Conservation (phyloP, 2,113 vertebrate genomes). For the Phycodurus eques region DNA sequence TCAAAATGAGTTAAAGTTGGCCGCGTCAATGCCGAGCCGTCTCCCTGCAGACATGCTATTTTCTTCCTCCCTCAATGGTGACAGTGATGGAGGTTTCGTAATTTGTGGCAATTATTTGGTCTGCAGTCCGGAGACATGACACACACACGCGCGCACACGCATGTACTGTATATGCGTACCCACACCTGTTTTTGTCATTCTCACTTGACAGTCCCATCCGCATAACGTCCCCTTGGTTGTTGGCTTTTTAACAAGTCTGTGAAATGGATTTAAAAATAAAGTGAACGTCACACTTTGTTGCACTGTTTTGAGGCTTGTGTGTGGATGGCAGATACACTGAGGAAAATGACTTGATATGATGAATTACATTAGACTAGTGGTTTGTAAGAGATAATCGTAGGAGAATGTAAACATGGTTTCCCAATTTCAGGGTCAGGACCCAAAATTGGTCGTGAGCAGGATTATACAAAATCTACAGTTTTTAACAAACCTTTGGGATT, state of each 20-base stretch:
- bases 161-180: neutral
- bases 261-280: slow-evolving; percentile 47
- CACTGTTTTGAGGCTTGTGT: neutral
- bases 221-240: slow-evolving; percentile 36
- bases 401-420: slow-evolving; percentile 25
- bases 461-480: neutral
- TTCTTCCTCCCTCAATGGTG: slow-evolving; percentile 41
- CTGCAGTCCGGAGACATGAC: slow-evolving; percentile 62
- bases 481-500: neutral
- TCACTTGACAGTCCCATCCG: slow-evolving; percentile 57
- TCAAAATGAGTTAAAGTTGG: slow-evolving; percentile 75
- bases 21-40: slow-evolving; percentile 43
- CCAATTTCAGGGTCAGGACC: slow-evolving; percentile 4
- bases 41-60: slow-evolving; percentile 56
- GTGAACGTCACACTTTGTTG: slow-evolving; percentile 20
- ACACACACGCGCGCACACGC: slow-evolving; percentile 20
- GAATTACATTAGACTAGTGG: slow-evolving; percentile 10
- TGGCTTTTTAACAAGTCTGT: slow-evolving; percentile 17
- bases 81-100: slow-evolving; percentile 68
- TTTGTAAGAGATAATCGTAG: slow-evolving; percentile 17
- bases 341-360: slow-evolving; percentile 26
- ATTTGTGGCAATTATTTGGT: slow-evolving; percentile 70
- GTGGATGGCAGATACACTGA: neutral
- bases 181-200: slow-evolving; percentile 70
- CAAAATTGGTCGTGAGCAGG: neutral